phyloP scores from a whole-genome alignment of 2,113 vertebrate genomes.

The Onychostoma macrolepis region DNA sequence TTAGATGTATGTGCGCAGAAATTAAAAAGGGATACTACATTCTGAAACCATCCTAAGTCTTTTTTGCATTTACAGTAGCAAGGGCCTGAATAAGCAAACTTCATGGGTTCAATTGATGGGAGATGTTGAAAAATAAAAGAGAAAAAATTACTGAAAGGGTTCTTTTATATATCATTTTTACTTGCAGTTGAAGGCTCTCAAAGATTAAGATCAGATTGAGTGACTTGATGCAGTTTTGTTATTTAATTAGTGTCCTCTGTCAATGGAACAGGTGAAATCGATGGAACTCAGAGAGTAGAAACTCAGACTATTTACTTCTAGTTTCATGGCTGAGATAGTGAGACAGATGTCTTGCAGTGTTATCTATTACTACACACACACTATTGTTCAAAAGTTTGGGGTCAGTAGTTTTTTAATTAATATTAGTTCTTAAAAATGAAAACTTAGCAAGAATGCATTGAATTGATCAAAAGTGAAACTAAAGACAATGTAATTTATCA shows the following conservation, averaged over 20 bases:
- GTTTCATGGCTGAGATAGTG: neutral
- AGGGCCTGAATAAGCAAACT: neutral
- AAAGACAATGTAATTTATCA: no score
- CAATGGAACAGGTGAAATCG: neutral
- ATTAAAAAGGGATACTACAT: constrained; percentile 33
- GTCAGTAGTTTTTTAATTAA: neutral
- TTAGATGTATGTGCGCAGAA: constrained; percentile 40
- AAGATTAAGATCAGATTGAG: neutral
- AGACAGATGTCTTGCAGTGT: neutral
- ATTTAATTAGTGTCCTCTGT: neutral
- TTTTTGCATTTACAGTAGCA: neutral
- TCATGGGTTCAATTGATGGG: neutral
- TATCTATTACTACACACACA: neutral
- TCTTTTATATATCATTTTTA: neutral
- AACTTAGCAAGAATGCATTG: no score
- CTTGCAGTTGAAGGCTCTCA: neutral
- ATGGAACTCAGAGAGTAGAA: neutral
- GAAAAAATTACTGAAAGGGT: neutral
- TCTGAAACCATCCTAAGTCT: neutral
- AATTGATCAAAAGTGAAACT: no score
- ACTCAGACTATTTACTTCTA: neutral
- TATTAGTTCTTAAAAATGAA: no score
- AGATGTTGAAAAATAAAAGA: constrained; percentile 15
- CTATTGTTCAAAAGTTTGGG: neutral
- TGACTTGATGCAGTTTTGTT: neutral